phyloP scores from a whole-genome alignment of 2,113 vertebrate species.

The Channa maculata region DNA sequence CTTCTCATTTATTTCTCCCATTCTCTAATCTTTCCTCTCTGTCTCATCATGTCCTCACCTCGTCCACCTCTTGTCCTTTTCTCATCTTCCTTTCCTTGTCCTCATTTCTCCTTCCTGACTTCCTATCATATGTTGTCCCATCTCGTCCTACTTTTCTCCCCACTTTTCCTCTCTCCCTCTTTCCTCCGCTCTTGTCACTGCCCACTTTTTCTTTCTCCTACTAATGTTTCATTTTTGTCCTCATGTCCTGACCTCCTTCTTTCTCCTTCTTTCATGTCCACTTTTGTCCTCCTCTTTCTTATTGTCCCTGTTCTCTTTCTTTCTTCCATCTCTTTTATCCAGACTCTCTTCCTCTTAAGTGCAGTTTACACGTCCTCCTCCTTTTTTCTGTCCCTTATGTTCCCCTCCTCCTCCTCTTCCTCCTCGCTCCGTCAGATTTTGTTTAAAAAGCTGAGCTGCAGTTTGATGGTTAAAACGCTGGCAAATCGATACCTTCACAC shows the following conservation, averaged over 20 bases:
- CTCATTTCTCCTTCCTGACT: too few relatives aligned
- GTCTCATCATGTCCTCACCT: too few relatives aligned
- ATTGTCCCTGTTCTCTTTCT: not conserved
- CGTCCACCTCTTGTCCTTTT: too few relatives aligned
- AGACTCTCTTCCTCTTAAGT: too few relatives aligned
- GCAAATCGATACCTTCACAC: slow-evolving; percentile 87
- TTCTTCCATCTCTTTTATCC: not conserved
- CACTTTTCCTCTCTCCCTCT: not conserved
- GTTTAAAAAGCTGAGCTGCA: slow-evolving; percentile 85
- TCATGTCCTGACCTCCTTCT: too few relatives aligned
- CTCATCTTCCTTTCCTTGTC: too few relatives aligned
- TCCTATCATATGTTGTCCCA: too few relatives aligned
- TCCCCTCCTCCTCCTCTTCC: slow-evolving; percentile 6
- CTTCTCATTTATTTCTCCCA: too few relatives aligned
- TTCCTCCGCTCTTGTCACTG: not conserved
- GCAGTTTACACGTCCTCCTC: not conserved
- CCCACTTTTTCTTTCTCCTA: not conserved
- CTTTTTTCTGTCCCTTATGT: not conserved
- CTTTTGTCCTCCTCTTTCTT: too few relatives aligned
- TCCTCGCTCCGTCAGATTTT: slow-evolving; percentile 76
- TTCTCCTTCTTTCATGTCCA: not conserved
- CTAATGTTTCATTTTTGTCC: too few relatives aligned
- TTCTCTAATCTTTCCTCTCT: too few relatives aligned
- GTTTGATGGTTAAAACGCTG: slow-evolving; percentile 87
- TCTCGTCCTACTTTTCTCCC: too few relatives aligned